Percentiles rank a stretch among this genome's conserved stretches.
phyloP scores from a whole-genome alignment of 2,113 vertebrate species.

The Microcebus lehilahytsara region DNA sequence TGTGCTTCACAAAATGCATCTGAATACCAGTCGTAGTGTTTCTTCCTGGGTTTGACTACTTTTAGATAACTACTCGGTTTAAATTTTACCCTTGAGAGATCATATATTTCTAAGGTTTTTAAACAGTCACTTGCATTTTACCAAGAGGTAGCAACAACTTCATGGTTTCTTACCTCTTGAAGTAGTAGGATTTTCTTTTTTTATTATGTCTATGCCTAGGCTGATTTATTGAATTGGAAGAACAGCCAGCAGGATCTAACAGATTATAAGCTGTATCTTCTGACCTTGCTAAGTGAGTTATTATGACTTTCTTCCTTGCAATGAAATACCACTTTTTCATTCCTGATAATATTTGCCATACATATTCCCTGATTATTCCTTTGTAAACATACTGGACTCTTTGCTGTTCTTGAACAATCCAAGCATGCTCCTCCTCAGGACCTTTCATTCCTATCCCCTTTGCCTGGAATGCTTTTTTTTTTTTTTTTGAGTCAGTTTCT shows the following conservation, averaged over 20 bases:
- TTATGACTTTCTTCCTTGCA: slow-evolving; percentile 14
- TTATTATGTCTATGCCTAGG: background rate
- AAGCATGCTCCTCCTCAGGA: background rate
- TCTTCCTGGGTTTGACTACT: background rate
- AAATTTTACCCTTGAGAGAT: background rate
- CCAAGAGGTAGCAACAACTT: background rate
- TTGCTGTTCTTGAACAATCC: background rate
- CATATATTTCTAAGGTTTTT: slow-evolving; percentile 16
- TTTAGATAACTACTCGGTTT: background rate
- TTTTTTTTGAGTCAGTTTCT: background rate
- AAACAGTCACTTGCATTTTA: slow-evolving; percentile 35
- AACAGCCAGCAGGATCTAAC: background rate
- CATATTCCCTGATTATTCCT: background rate
- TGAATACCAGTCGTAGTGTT: background rate
- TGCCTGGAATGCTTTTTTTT: background rate
- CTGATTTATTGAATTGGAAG: background rate
- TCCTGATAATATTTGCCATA: background rate
- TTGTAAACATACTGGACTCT: background rate
- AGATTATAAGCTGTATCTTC: background rate
- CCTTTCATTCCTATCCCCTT: background rate
- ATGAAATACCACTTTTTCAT: background rate
- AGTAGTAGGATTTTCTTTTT: background rate
- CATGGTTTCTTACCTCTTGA: slow-evolving; percentile 31
- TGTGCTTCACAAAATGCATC: background rate
- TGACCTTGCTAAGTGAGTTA: slow-evolving; percentile 21